Base-by-base conservation (phyloP, 2,888 invertebrate species). In the Conistra vaccinii region DNA sequence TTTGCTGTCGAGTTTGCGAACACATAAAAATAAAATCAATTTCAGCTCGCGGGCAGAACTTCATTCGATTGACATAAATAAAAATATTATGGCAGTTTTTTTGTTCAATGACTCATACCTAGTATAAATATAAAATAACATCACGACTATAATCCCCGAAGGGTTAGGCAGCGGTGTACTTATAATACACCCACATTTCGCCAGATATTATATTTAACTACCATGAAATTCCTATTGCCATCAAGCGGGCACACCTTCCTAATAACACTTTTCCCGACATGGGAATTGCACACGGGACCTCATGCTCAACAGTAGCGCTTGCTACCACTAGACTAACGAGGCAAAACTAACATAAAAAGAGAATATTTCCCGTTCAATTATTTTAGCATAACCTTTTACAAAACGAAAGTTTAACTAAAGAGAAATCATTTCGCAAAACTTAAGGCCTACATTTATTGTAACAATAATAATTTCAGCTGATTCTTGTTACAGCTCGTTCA, bases 1-100 rank as follows among this genome's bases (percentile, higher is more conserved):
- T 75, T 55, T 67, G 23, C 4, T 9, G 32, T 32, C 48, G 32
- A 53, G 39, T 55, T 53, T 23, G 35, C 32, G 23, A 39, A 57
- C 32, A 32, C 26, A 60, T 81, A 62, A 78, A 78, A 73, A 60
- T 35, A 76, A 78, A 78, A 63, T 42, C 29, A 39, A 61, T 75
- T 68, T 51, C n/a, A 61, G 5, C 60, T 29, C 73, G 53, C 32
- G n/a, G 66, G 53, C n/a, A 55, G 26, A 61, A 66, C 35, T 65
- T 55, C 7, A 73, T 66, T 55, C 55, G n/a, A 42, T 17, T 29
- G 42, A 53, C 26, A 35, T 51, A 45, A 71, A 63, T 53, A 65
- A 72, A 72, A 72, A 65, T 45, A 58, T 63, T 63, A 53, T 29
- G 26, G 42, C 29, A 39, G 17, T 55, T 62, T 79, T 79, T 61